Evolutionary conservation across 2,113 vertebrate species (phyloP), one percentile per base, ranked within the genome.

Genomic region (Sander lucioperca): DNA sequence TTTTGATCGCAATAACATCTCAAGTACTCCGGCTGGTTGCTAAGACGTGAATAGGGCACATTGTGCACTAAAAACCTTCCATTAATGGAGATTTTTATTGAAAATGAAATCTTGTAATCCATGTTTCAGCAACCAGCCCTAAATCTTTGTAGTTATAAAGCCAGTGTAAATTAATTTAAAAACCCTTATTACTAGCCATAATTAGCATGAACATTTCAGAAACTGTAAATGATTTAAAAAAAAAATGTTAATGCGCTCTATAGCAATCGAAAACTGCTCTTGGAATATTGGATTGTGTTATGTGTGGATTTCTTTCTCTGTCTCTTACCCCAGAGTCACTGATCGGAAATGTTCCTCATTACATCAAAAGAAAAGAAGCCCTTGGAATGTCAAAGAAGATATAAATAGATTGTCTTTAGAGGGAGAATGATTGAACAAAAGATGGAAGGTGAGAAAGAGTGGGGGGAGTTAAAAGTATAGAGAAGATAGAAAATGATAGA

Each of bases 111-210:
- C 27, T 53, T 74, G 21, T 43, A 57, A 63, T 47, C 58, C 10
- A 53, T 66, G 45, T 84, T 18, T 63, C 3, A 67, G 25, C 19
- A 71, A 53, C 59, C 23, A 23, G n/a, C 36, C 2, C 33, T 53
- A 39, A 25, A 61, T 78, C 39, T 43, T 57, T 58, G 27, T 39
- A 50, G 47, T 53, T 14, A 53, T 33, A 67, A 79, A 58, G 12
- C 15, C 45, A 19, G 6, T 67, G 58, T 96, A 96, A 74, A 36
- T 51, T 2, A 36, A 75, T 79, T 67, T 94, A 94, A 95, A 39
- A 95, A 93, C 90, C 90, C 91, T 90, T 93, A 94, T 96, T 96
- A 96, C 95, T 95, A 94, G 94, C 92, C 89, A 88, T 93, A 94
- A 94, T 95, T 94, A 95, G 77, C 91, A 92, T 77, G 79, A 94